These are phyloP conservation scores for Huso huso DNA, from an alignment of 2,797 vertebrate genomes.

Conservation along the genomic window DNA sequence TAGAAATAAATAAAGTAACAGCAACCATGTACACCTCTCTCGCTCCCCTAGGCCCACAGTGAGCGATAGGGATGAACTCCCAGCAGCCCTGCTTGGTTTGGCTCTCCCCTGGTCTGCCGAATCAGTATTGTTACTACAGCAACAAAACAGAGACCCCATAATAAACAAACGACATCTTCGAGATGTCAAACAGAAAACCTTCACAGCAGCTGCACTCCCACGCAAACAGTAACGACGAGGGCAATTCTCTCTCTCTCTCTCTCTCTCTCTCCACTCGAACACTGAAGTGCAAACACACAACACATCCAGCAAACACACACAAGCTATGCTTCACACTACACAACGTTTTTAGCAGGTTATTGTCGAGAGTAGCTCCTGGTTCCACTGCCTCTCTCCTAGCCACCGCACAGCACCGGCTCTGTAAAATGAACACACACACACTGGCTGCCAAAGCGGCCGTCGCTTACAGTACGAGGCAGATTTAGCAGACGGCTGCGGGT, in stretches of 20 bases:
- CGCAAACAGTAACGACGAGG: slow-evolving; percentile 17
- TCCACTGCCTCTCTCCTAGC: too few species aligned
- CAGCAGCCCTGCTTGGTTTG: not conserved
- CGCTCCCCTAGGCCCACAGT: not conserved
- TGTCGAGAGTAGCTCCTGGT: too few species aligned
- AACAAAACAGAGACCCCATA: slow-evolving; percentile 2
- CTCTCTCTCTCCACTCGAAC: not conserved
- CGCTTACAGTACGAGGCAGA: too few species aligned
- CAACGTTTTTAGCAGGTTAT: too few species aligned
- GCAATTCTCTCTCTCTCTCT: slow-evolving; percentile 3
- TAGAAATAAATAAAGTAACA: too few species aligned
- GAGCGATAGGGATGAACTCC: not conserved
- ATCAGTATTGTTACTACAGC: not conserved
- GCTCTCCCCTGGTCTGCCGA: not conserved
- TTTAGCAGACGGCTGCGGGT: too few species aligned
- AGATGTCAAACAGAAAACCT: slow-evolving; percentile 12
- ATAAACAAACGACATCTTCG: not conserved
- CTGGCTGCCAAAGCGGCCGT: too few species aligned
- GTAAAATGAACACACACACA: too few species aligned
- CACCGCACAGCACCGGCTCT: too few species aligned
- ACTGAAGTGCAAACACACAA: not conserved
- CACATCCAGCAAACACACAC: not conserved
- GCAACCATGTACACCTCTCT: not conserved
- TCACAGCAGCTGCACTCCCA: slow-evolving; percentile 14
- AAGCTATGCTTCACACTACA: not conserved